These are phyloP conservation scores for Marisa cornuarietis DNA, from an alignment of 1,140 invertebrate genomes.

Conservation along the genomic window DNA sequence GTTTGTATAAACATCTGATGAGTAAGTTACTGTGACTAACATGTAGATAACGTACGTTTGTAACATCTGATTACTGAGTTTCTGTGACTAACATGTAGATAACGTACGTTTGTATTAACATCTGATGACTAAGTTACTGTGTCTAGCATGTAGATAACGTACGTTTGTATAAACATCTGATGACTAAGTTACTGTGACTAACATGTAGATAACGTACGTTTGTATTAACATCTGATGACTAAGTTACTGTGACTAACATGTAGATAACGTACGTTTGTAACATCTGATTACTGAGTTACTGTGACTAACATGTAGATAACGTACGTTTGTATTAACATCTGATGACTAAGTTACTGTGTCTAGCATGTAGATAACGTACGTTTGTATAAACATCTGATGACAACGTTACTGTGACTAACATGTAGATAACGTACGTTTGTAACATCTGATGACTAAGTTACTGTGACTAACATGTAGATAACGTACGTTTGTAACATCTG, in stretches of 20 bases:
- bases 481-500: constrained; percentile 20
- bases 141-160: constrained; percentile 26
- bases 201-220: constrained; percentile 31
- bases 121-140: too few species aligned
- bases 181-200: too few species aligned
- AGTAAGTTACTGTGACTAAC: too few species aligned
- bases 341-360: too few species aligned
- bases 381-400: too few species aligned
- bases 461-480: constrained; percentile 15
- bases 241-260: background rate
- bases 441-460: too few species aligned
- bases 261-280: constrained; percentile 32
- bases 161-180: background rate
- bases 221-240: too few species aligned
- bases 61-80: too few species aligned
- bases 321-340: constrained; percentile 16
- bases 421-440: constrained; percentile 32
- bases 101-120: constrained; percentile 23
- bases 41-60: constrained; percentile 32
- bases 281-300: too few species aligned
- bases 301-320: constrained; percentile 16
- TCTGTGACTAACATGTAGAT: constrained; percentile 9
- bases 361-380: constrained; percentile 30
- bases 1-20: background rate
- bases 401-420: too few species aligned